These are phyloP conservation scores for Psophia crepitans DNA, from an alignment of 2,113 vertebrate genomes.

Conservation along the genomic window DNA sequence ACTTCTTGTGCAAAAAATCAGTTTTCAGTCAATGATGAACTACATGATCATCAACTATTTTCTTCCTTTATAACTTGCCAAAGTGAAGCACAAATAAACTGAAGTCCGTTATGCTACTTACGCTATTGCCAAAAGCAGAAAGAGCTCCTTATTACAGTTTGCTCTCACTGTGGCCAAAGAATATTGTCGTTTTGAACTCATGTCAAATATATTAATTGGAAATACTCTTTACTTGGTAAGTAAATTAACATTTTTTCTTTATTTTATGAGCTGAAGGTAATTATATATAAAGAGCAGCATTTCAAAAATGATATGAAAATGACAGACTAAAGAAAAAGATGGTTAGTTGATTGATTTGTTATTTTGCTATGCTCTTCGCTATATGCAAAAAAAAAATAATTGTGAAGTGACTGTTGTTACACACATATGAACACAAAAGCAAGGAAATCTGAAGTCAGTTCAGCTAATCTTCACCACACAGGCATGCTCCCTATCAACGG, in stretches of 20 bases:
- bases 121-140: not conserved
- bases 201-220: not conserved
- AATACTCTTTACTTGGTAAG: not conserved
- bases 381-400: not conserved
- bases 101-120: not conserved
- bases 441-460: not conserved
- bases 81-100: not conserved
- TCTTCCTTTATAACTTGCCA: not conserved
- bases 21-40: not conserved
- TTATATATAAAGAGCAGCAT: not conserved
- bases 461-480: not conserved
- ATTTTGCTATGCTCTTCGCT: not conserved
- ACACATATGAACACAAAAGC: not conserved
- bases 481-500: not conserved
- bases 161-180: not conserved
- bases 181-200: not conserved
- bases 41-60: not conserved
- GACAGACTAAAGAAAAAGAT: not conserved
- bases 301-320: not conserved
- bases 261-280: not conserved
- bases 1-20: not conserved
- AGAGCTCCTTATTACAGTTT: not conserved
- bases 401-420: not conserved
- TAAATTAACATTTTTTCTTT: not conserved
- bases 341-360: not conserved